Evolutionary conservation across 1,140 invertebrate species (phyloP), one percentile per base, ranked within the genome.

Genomic region (Pentalonia nigronervosa): DNA sequence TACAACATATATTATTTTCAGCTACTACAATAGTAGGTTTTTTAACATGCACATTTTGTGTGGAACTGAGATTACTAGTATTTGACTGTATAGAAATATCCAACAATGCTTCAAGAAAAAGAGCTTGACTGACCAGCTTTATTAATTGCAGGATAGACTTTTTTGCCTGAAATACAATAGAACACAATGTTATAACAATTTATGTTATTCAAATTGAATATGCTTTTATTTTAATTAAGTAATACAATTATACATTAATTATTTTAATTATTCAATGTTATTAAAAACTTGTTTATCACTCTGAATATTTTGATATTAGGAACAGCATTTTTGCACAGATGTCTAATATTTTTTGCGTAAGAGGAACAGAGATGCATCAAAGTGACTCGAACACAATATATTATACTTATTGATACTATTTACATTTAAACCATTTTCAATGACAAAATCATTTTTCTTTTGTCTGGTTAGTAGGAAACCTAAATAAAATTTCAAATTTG

Each of bases 81-180:
- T n/a, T n/a, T n/a, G n/a, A n/a, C n/a, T n/a, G n/a, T n/a, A n/a
- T n/a, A n/a, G n/a, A n/a, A n/a, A n/a, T n/a, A 34, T 81, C 67
- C 34, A n/a, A 81, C n/a, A 81, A 81, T 81, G 30, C 67, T 81
- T 81, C 67, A 81, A 81, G 67, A 30, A 81, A 34, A 81, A 81
- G 30, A 81, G 67, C 67, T 76, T 34, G 53, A 56, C 53, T 81
- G 67, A 81, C 67, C n/a, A 81, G 2, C 6, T 34, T 34, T 34
- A 81, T 0, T 0, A 3, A 81, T 14, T 81, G 34, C 67, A 81
- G 67, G 67, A 81, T 81, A 34, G 30, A 81, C n/a, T 81, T 81
- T 81, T 81, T 81, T 81, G 67, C 30, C 67, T 81, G 67, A 81
- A 81, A 81, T 81, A n/a, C 3, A 30, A 81, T 81, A n/a, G 7